Conservation (phyloP, 2,113 vertebrate species). For the Piaya cayana region DNA sequence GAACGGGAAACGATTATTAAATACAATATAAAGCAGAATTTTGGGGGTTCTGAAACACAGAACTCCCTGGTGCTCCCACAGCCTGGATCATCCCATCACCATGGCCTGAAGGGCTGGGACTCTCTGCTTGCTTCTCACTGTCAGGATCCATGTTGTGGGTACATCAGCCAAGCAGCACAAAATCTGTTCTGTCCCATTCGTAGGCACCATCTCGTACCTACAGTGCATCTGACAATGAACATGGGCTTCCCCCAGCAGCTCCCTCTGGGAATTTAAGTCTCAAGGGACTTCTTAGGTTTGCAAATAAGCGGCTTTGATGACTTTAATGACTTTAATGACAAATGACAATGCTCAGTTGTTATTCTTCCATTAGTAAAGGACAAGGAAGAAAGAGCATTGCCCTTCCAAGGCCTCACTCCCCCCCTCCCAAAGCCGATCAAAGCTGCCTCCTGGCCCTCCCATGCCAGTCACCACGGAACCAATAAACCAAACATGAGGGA, state of each 20-base stretch:
- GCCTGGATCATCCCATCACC: not conserved
- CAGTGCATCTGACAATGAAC: rapidly evolving
- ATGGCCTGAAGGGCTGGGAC: not conserved
- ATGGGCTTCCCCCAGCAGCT: not conserved
- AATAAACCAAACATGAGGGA: not conserved
- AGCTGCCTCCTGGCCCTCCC: not conserved
- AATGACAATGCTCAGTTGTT: not conserved
- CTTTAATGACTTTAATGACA: not conserved
- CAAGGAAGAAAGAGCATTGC: not conserved
- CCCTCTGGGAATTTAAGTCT: not conserved
- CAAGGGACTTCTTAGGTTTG: not conserved
- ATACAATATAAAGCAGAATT: not conserved
- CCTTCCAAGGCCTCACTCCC: not conserved
- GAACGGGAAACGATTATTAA: not conserved
- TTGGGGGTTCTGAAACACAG: not conserved
- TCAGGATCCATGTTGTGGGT: not conserved
- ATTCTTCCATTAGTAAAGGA: not conserved
- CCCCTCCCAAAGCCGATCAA: not conserved
- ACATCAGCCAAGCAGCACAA: not conserved
- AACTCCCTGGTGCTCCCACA: not conserved
- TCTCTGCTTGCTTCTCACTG: not conserved
- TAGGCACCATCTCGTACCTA: not conserved
- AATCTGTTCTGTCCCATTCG: not conserved
- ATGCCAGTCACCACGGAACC: not conserved
- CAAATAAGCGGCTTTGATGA: not conserved